Evolutionary conservation across 2,797 vertebrate species (phyloP).

Genomic region (Echiichthys vipera): DNA sequence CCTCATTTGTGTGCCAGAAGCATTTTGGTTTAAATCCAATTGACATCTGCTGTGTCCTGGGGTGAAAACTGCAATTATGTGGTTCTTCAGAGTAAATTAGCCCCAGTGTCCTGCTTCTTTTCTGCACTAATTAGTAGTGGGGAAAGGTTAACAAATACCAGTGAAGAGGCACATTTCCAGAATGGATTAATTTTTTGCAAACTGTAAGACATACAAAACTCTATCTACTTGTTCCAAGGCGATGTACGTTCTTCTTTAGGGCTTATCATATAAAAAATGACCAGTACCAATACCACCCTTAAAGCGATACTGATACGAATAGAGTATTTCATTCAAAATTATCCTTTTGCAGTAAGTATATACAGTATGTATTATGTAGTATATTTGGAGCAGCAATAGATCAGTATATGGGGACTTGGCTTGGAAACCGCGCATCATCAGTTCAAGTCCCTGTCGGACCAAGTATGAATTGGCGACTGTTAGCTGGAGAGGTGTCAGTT

Average conservation of each 20-base stretch:
- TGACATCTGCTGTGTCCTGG: conserved; percentile 51
- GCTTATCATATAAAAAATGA: no score
- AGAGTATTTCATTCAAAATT: no score
- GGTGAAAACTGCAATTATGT: conserved; percentile 12
- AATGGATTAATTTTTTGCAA: background rate
- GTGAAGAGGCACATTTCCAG: background rate
- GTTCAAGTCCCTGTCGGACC: no score
- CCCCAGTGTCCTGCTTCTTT: conserved; percentile 13
- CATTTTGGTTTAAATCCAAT: conserved; percentile 29
- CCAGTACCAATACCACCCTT: no score
- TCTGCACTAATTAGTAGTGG: conserved; percentile 42
- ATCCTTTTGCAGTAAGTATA: no score
- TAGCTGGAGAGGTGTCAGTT: no score
- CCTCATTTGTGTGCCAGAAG: conserved; percentile 11
- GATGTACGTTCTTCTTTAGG: accelerated
- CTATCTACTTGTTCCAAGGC: background rate
- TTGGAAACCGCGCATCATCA: no score
- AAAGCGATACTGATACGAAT: no score
- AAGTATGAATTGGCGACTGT: no score
- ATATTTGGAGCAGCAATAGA: no score
- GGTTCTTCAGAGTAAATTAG: conserved; percentile 27
- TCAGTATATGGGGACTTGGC: no score
- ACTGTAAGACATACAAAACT: background rate
- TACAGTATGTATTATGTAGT: no score
- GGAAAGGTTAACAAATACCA: conserved; percentile 11